Base-by-base conservation (phyloP, 2,888 invertebrate species). In the Cepaea hortensis region DNA sequence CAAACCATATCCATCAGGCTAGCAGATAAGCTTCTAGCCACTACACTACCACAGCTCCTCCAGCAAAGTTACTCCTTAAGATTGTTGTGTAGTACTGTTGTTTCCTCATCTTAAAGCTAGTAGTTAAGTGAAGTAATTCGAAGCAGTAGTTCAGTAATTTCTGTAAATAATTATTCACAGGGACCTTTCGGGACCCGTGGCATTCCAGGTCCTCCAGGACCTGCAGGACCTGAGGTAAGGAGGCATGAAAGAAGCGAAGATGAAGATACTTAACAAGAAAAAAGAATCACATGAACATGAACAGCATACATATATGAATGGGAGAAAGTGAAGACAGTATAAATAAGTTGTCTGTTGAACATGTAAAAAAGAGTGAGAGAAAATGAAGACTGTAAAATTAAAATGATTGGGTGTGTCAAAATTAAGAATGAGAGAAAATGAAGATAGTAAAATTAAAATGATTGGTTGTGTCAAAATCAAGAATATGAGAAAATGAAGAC, bases 211-310 rank as follows among this genome's bases (percentile, higher is more conserved):
- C 87, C 85, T 61, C 76, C 85, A 23, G 85, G 85, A 23, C 85
- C 81, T 48, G 48, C 76, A 20, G 82, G 85, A 46, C 76, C 48
- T 20, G 85, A 85, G 76, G 85, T 87, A 48, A 83, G 85, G 61
- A 20, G 7, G 55, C 35, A 18, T 61, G 5, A 79, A n/a, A 7
- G 23, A 61, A 62, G 35, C 35, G 35, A 35, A 35, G 35, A 35
- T 35, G 35, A 55, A 5, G 18, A 50, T n/a, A 77, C 13, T 18
- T 18, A 50, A 72, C 11, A 46, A 72, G 9, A 50, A 50, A 23
- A n/a, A 50, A 23, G 9, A 20, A 6, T 9, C 48, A 5, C 3
- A 20, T 9, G 9, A 79, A 5, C 3, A 20, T 9, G 9, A 79
- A 23, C n/a, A 81, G 35, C 13, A 15, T 35, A 35, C 35, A 35